Evolutionary conservation across 2,888 invertebrate genomes (phyloP).

Genomic region (Hylaea fasciaria): DNA sequence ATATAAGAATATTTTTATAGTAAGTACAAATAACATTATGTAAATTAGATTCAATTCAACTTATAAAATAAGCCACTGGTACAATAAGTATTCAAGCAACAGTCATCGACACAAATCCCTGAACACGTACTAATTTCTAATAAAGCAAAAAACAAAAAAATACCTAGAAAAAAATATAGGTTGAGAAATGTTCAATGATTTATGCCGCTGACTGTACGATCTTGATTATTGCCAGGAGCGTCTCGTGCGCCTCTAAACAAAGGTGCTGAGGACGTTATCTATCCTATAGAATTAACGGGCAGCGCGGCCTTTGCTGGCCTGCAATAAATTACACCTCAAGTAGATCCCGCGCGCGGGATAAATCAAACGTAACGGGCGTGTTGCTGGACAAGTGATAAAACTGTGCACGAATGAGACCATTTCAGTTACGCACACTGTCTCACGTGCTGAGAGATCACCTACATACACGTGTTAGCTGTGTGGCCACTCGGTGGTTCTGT

Average conservation of each 20-base stretch:
- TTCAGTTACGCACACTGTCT: slow-evolving; percentile 4
- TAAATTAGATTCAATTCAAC: no score
- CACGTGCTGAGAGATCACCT: background rate
- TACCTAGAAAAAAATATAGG: no score
- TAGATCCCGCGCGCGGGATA: slow-evolving; percentile 75
- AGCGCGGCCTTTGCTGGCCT: slow-evolving; percentile 55
- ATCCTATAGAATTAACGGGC: slow-evolving; percentile 68
- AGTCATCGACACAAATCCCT: no score
- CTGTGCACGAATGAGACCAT: background rate
- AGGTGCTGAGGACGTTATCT: slow-evolving; percentile 68
- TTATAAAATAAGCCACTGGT: no score
- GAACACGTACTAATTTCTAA: slow-evolving; percentile 1
- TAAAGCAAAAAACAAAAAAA: slow-evolving; percentile 3
- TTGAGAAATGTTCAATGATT: no score
- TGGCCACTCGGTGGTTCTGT: background rate
- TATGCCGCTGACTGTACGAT: background rate
- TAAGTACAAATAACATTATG: no score
- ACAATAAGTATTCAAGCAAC: no score
- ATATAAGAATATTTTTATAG: no score
- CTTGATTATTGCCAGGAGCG: slow-evolving; percentile 14
- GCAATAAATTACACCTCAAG: slow-evolving; percentile 74
- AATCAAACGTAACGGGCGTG: slow-evolving; percentile 68
- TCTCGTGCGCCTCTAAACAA: slow-evolving; percentile 55
- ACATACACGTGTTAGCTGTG: slow-evolving; percentile 1
- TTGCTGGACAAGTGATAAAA: slow-evolving; percentile 3